A percentile compares a stretch with the other conserved stretches of the same genome.
Conservation (phyloP, 1,140 invertebrate genomes). For the Hormaphis cornu region DNA sequence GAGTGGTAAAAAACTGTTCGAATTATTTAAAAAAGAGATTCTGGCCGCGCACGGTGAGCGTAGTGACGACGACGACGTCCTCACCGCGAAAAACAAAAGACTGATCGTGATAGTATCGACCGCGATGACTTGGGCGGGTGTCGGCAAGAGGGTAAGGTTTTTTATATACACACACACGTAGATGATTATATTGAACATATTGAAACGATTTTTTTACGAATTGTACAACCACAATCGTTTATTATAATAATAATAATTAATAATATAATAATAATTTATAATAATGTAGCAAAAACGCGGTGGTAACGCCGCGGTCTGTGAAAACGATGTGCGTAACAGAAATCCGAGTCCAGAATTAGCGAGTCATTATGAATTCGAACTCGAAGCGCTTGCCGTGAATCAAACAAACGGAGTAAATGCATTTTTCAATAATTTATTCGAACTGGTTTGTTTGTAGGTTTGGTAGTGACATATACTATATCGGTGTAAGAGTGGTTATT, state of each 20-base stretch:
- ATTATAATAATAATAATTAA: background rate
- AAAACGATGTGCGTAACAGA: background rate
- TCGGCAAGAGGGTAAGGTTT: background rate
- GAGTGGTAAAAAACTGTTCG: too few species aligned
- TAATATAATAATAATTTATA: background rate
- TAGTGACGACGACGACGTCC: too few species aligned
- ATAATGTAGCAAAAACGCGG: background rate
- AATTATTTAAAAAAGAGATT: too few species aligned
- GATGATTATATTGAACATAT: too few species aligned
- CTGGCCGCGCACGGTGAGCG: too few species aligned
- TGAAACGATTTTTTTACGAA: too few species aligned
- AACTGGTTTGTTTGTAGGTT: too few species aligned
- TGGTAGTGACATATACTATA: too few species aligned
- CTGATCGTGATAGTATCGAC: background rate
- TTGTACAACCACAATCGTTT: too few species aligned
- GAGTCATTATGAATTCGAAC: constrained; percentile 1
- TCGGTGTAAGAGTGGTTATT: too few species aligned
- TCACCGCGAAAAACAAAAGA: background rate
- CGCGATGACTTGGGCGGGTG: background rate
- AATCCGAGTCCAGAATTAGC: background rate
- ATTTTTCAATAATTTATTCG: background rate
- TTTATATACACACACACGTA: background rate
- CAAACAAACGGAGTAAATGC: background rate
- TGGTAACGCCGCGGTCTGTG: too few species aligned
- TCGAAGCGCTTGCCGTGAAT: background rate